Conservation (phyloP, 1,140 invertebrate genomes). For the Micrasema minimum region DNA sequence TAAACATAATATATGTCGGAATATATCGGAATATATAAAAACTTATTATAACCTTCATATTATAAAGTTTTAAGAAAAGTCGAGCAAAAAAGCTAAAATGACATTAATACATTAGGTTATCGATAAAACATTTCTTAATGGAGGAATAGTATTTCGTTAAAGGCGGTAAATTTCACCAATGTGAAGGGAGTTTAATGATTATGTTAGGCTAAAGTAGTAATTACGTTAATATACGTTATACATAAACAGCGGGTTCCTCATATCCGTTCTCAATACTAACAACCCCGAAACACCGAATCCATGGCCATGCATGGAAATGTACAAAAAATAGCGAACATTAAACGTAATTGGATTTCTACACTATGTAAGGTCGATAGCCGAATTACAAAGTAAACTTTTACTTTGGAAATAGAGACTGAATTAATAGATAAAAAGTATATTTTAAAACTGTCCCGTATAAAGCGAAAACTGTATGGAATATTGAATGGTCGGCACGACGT, state of each 20-base stretch:
- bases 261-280: constrained; percentile 10
- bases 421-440: too few relatives aligned
- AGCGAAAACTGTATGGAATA: too few relatives aligned
- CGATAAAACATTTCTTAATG: constrained; percentile 7
- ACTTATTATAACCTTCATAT: too few relatives aligned
- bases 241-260: constrained; percentile 14
- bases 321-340: constrained; percentile 10
- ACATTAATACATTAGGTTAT: neutral
- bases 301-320: neutral
- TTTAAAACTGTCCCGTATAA: too few relatives aligned
- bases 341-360: neutral
- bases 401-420: too few relatives aligned
- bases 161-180: neutral
- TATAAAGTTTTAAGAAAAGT: too few relatives aligned
- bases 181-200: constrained; percentile 16
- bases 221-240: neutral
- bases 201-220: constrained; percentile 21
- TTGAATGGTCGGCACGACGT: too few relatives aligned
- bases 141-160: neutral
- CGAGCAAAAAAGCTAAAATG: too few relatives aligned
- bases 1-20: too few relatives aligned
- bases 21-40: too few relatives aligned
- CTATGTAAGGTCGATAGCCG: too few relatives aligned
- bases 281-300: neutral
- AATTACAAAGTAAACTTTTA: too few relatives aligned